Percentiles rank a stretch among this genome's conserved stretches.
These are phyloP conservation scores for Poeciliopsis paucimaculata DNA, from an alignment of 2,797 vertebrate genomes.

Conservation along the genomic window DNA sequence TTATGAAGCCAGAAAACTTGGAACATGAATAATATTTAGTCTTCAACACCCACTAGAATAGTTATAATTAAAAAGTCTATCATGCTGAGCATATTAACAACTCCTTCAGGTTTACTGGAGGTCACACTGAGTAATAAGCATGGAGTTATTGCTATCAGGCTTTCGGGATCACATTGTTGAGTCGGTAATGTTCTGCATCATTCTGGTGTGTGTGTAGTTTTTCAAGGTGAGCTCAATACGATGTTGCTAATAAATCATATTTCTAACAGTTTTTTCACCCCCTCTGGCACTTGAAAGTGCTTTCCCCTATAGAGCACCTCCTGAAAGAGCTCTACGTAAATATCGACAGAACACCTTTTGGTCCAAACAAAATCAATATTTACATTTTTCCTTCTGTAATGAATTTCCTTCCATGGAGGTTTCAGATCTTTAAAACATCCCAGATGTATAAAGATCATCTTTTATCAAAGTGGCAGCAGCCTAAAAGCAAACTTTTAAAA, in stretches of 20 bases:
- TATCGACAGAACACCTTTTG: background rate
- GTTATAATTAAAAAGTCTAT: conserved; percentile 16
- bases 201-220: background rate
- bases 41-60: background rate
- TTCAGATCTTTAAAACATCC: background rate
- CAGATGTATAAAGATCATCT: background rate
- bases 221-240: background rate
- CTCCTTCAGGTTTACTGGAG: conserved; percentile 2
- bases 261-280: background rate
- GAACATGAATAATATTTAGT: background rate
- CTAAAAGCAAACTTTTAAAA: background rate
- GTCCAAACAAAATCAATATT: background rate
- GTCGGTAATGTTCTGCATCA: background rate
- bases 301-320: background rate
- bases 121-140: background rate
- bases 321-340: background rate
- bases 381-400: background rate
- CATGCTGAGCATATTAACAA: conserved; percentile 2
- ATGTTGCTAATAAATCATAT: background rate
- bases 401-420: background rate
- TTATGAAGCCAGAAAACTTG: background rate
- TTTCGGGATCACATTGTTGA: background rate
- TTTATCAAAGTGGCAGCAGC: background rate
- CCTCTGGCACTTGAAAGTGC: background rate
- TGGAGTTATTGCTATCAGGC: background rate